Evolutionary conservation across 1,140 invertebrate genomes (phyloP).

Genomic region (Anoplolepis gracilipes): DNA sequence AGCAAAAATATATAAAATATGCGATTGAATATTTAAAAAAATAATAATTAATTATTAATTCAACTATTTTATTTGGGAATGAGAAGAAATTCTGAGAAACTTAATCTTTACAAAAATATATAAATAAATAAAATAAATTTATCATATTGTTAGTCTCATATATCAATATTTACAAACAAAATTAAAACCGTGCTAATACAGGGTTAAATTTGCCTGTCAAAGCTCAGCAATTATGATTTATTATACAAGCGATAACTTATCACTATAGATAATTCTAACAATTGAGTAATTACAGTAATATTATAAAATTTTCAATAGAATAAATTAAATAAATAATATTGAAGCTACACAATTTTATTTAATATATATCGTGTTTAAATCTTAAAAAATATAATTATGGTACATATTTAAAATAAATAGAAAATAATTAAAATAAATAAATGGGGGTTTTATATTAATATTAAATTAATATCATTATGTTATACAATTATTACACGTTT

Average conservation of each 20-base stretch:
- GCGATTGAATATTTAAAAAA: neutral
- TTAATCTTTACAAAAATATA: neutral
- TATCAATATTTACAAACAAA: neutral
- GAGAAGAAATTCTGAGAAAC: too few relatives aligned
- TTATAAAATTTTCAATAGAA: neutral
- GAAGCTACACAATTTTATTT: neutral
- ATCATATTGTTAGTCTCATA: neutral
- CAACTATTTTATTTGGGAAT: too few relatives aligned
- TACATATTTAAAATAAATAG: neutral
- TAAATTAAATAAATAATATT: neutral
- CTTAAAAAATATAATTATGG: neutral
- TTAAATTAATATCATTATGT: neutral
- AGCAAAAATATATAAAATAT: neutral
- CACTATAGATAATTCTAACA: neutral
- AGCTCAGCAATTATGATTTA: slow-evolving; percentile 1
- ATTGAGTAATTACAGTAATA: neutral
- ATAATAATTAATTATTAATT: neutral
- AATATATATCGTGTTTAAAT: neutral
- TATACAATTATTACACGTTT: neutral
- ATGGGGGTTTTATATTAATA: neutral
- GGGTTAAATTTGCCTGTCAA: neutral
- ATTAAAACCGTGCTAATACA: neutral
- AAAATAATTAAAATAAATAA: neutral
- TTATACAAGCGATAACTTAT: neutral
- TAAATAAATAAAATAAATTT: neutral